Evolutionary conservation across 37 sponge, comb jelly and placozoan species (phyloP).

Genomic region (Beroe forskalii): DNA sequence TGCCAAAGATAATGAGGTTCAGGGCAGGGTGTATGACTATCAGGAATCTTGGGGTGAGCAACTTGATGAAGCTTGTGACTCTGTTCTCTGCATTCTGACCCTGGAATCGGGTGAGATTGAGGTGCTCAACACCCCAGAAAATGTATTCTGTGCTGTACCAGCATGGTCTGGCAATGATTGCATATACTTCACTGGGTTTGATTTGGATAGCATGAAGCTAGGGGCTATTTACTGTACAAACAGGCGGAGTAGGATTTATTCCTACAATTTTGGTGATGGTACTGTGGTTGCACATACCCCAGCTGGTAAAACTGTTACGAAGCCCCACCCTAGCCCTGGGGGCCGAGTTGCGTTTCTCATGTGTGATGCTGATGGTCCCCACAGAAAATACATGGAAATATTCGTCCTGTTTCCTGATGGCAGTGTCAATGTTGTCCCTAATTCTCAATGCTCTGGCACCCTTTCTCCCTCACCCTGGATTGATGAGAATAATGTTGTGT

Average conservation of each 20-base stretch:
- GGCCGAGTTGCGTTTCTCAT: slow-evolving; percentile 12
- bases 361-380: slow-evolving; percentile 1
- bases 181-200: slow-evolving; percentile 4
- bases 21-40: slow-evolving; percentile 50
- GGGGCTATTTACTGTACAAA: slow-evolving; percentile 59
- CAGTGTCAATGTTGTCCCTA: neutral
- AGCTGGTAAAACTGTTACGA: neutral
- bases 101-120: slow-evolving; percentile 67
- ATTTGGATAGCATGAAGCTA: neutral
- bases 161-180: neutral
- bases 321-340: neutral
- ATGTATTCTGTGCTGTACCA: slow-evolving; percentile 32
- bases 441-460: neutral
- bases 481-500: neutral
- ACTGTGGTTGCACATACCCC: neutral
- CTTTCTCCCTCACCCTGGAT: slow-evolving; percentile 27
- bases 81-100: slow-evolving; percentile 77
- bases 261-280: neutral
- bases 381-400: slow-evolving; percentile 30
- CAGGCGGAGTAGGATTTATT: neutral
- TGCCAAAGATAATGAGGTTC: neutral
- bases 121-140: neutral
- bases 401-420: neutral
- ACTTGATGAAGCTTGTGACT: slow-evolving; percentile 68
- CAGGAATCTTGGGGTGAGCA: slow-evolving; percentile 88